Conservation (phyloP, 2,113 vertebrate species). For the Corapipo altera region DNA sequence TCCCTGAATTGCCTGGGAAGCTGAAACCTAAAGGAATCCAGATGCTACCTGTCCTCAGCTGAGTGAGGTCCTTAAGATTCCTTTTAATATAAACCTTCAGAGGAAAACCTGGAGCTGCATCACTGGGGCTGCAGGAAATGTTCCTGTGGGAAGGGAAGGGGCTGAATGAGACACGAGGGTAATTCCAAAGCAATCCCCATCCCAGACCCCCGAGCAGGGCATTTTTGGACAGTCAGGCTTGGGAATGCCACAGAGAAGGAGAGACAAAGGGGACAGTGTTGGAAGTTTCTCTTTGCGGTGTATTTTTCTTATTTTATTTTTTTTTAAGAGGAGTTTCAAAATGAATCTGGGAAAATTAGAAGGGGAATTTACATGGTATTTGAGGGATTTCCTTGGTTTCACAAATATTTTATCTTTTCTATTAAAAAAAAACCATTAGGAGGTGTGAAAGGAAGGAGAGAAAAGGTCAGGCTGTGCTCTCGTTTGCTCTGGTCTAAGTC, state of each 20-base stretch:
- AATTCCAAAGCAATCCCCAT: not conserved
- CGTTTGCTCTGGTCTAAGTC: slow-evolving; percentile 57
- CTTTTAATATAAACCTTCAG: not conserved
- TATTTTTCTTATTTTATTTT: not conserved
- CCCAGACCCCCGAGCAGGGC: rapidly evolving
- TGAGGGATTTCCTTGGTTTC: slow-evolving; percentile 62
- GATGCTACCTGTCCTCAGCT: not conserved
- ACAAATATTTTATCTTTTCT: slow-evolving; percentile 58
- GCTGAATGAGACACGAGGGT: rapidly evolving
- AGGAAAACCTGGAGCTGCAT: not conserved
- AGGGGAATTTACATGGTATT: slow-evolving; percentile 62
- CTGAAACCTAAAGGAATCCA: rapidly evolving
- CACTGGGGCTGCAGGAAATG: not conserved
- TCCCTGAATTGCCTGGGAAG: not conserved
- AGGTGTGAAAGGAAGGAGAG: slow-evolving; percentile 3
- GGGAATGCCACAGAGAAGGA: not conserved
- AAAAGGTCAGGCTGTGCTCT: slow-evolving; percentile 56
- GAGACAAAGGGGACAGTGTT: rapidly evolving
- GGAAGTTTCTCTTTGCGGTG: not conserved
- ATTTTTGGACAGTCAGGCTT: not conserved
- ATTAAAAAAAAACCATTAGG: slow-evolving; percentile 53
- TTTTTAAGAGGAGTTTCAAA: not conserved
- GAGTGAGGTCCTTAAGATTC: not conserved
- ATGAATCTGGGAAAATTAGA: slow-evolving; percentile 47
- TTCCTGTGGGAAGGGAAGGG: not conserved